Percentiles rank a stretch among this genome's conserved stretches.
These are phyloP conservation scores for Leptinotarsa juncta DNA, from an alignment of 2,888 invertebrate species.

Conservation along the genomic window DNA sequence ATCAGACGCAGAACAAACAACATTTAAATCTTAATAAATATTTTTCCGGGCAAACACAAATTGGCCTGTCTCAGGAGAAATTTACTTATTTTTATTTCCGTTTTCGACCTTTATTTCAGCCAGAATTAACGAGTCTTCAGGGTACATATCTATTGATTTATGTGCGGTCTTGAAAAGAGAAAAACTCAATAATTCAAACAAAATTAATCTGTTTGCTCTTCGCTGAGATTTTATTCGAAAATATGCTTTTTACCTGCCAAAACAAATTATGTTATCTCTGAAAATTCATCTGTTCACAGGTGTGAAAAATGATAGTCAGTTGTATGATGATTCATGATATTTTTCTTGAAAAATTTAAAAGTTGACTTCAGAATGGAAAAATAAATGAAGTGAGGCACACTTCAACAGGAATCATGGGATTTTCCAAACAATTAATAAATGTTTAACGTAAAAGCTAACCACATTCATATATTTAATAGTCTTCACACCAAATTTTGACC, in stretches of 20 bases:
- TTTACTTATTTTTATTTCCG: slow-evolving; percentile 43
- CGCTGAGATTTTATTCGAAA: slow-evolving; percentile 40
- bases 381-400: no score
- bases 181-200: slow-evolving; percentile 43
- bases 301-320: not conserved
- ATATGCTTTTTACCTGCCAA: slow-evolving; percentile 36
- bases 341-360: no score
- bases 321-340: no score
- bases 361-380: no score
- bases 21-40: slow-evolving; percentile 45
- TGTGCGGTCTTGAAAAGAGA: slow-evolving; percentile 37
- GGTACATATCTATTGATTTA: slow-evolving; percentile 46
- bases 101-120: slow-evolving; percentile 41
- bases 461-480: no score
- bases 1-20: slow-evolving; percentile 33
- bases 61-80: slow-evolving; percentile 39
- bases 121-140: slow-evolving; percentile 44
- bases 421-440: no score
- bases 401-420: no score
- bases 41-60: slow-evolving; percentile 39
- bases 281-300: slow-evolving; percentile 29
- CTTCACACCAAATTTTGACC: no score
- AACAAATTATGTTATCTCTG: slow-evolving; percentile 32
- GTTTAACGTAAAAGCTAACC: no score
- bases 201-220: slow-evolving; percentile 45